Evolutionary conservation across 2,113 vertebrate species (phyloP), one percentile per base, ranked within the genome.

Genomic region (Camelus bactrianus): DNA sequence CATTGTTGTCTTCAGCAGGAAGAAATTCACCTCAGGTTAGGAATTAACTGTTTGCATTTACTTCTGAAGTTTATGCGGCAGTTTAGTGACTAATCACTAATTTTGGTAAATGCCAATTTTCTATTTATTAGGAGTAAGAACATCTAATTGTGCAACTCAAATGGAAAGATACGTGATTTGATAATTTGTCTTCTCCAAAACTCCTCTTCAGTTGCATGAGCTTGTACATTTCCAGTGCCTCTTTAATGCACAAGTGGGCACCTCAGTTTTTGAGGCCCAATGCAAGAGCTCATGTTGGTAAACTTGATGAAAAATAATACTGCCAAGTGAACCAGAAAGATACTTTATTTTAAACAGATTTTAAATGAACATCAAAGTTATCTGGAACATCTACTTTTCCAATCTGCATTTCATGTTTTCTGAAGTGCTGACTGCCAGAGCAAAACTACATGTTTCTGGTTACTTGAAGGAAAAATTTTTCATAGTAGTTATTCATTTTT

Each of bases 261-360:
- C 6, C 62, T 65, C 11, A 17, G 24, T 35, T 65, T 72, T 67
- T 58, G 24, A 65, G 46, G 24, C 19, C 85, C 67, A 38, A 0
- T 9, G 28, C 32, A 72, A 77, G 17, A 58, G 26, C 22, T 42
- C 5, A 22, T 24, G 35, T 64, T 17, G 7, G 35, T 35, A 82
- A 96, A 85, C 16, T 8, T 67, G 62, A 70, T n/a, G 52, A 65
- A 83, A 92, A 91, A 42, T 48, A 91, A 92, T 65, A 89, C 22
- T 60, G 54, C n/a, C 73, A 72, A 80, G 35, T 67, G 89, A 76
- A 72, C 20, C 83, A 95, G 42, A 87, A 88, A 77, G 58, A 35
- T 9, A 73, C 12, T 73, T 91, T 89, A 89, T 93, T 95, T 88
- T 54, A 90, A 88, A 80, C 14, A 94, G 81, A 52, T 15, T 91